Evolutionary conservation across 2,888 invertebrate genomes (phyloP).

Genomic region (Escarpia spicata): DNA sequence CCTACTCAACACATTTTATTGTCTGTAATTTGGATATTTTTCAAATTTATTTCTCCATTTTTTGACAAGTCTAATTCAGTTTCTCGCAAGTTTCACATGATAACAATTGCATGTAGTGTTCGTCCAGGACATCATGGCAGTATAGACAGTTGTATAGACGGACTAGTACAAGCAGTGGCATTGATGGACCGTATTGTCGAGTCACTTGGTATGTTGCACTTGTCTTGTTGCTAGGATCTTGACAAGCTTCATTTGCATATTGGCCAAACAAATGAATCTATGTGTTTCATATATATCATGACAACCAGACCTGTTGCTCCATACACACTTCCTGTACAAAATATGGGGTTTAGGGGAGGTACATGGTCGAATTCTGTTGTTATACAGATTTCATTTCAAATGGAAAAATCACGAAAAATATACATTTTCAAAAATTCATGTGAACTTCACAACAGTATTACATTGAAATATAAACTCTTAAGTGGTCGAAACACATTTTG

Average conservation of each 20-base stretch:
- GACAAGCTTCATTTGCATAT: neutral
- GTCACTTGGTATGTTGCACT: neutral
- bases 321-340: no score
- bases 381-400: no score
- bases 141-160: no score
- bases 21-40: neutral
- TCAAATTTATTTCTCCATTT: neutral
- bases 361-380: no score
- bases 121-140: no score
- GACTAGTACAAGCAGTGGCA: neutral
- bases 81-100: neutral
- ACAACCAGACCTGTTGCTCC: neutral
- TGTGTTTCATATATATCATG: neutral
- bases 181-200: neutral
- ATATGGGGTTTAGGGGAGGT: no score
- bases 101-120: neutral
- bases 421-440: no score
- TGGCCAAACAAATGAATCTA: neutral
- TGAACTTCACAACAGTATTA: no score
- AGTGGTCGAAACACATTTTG: no score
- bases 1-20: neutral
- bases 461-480: no score
- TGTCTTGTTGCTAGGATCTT: neutral
- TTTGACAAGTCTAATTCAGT: neutral
- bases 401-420: no score